phyloP scores from a whole-genome alignment of 35 echinoderm and acorn worm genomes.

The Holothuria glaberrima region DNA sequence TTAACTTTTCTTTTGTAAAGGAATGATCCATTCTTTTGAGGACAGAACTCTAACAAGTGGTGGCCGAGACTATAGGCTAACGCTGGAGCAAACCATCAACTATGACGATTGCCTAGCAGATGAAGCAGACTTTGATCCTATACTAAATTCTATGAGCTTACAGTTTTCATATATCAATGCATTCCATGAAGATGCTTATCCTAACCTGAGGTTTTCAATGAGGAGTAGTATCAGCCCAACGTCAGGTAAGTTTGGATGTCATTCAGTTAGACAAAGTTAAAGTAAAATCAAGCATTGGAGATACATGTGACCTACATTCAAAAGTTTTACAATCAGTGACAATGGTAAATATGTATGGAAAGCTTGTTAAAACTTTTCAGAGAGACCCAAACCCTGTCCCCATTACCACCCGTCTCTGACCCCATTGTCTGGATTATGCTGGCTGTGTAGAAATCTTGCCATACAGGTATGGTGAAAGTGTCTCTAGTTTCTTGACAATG shows the following conservation, averaged over 20 bases:
- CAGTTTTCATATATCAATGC: constrained; percentile 28
- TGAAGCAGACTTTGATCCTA: constrained; percentile 35
- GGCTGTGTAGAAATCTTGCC: too few relatives aligned
- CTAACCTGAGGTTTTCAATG: constrained; percentile 36
- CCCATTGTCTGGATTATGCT: too few relatives aligned
- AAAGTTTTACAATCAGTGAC: too few relatives aligned
- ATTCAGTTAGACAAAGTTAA: too few relatives aligned
- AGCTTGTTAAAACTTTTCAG: too few relatives aligned
- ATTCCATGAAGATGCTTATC: constrained; percentile 28
- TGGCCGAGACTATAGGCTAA: background rate
- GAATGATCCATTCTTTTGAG: constrained; percentile 48
- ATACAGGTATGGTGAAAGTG: too few relatives aligned
- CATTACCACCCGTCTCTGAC: too few relatives aligned
- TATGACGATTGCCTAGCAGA: constrained; percentile 45
- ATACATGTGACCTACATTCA: too few relatives aligned
- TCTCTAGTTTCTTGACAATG: too few relatives aligned
- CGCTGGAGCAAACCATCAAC: constrained; percentile 12
- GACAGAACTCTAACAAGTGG: background rate
- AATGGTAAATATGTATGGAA: too few relatives aligned
- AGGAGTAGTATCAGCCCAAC: constrained; percentile 44
- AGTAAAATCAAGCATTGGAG: too few relatives aligned
- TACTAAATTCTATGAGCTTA: constrained; percentile 28
- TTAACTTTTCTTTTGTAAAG: background rate
- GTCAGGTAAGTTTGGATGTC: constrained; percentile 19
- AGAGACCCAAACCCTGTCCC: too few relatives aligned